phyloP scores from a whole-genome alignment of 2,113 vertebrate genomes.

The Coptodon bakossiorum region DNA sequence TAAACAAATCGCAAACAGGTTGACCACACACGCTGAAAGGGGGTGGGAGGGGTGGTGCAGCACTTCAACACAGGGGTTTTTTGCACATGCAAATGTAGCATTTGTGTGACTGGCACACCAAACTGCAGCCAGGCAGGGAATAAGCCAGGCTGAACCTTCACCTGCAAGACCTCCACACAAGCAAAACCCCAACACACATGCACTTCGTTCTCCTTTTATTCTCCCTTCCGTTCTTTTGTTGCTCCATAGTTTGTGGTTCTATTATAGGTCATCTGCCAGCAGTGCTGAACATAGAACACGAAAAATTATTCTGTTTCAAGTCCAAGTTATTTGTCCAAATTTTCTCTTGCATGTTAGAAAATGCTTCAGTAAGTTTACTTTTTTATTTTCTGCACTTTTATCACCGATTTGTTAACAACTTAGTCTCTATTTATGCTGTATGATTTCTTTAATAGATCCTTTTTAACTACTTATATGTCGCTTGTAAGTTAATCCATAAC shows the following conservation, averaged over 20 bases:
- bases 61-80: slow-evolving; percentile 29
- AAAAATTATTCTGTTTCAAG: not conserved
- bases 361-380: not conserved
- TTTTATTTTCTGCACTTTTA: not conserved
- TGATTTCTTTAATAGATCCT: not conserved
- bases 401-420: not conserved
- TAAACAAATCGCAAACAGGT: slow-evolving; percentile 41
- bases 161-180: slow-evolving; percentile 29
- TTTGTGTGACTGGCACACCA: slow-evolving; percentile 19
- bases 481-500: not conserved
- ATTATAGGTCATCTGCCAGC: not conserved
- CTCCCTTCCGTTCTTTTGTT: slow-evolving; percentile 16
- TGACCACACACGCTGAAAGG: slow-evolving; percentile 8
- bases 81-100: slow-evolving; percentile 61
- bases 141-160: slow-evolving; percentile 3
- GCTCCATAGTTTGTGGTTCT: not conserved
- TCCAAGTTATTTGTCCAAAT: fast-evolving
- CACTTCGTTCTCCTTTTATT: not conserved
- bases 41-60: not conserved
- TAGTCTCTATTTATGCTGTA: not conserved
- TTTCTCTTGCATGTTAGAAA: not conserved
- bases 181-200: not conserved
- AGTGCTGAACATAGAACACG: fast-evolving
- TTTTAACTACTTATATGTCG: not conserved
- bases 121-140: slow-evolving; percentile 17